Evolutionary conservation across 2,113 vertebrate species (phyloP).

Genomic region (Rhinichthys klamathensis): DNA sequence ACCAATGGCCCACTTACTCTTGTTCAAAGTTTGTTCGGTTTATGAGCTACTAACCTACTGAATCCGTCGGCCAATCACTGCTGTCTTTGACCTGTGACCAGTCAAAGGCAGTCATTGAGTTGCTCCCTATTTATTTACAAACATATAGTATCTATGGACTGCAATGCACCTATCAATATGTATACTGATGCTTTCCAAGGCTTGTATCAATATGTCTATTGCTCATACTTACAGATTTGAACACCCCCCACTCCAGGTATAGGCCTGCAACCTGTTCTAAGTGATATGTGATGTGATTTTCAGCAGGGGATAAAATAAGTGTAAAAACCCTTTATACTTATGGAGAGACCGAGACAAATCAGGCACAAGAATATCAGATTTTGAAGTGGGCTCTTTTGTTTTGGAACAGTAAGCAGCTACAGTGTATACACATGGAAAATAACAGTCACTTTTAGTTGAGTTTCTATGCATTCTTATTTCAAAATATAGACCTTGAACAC

Average conservation of each 20-base stretch:
- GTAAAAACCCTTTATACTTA: too few species aligned
- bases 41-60: slow-evolving; percentile 24
- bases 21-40: slow-evolving; percentile 34
- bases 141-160: too few species aligned
- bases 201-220: background rate
- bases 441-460: background rate
- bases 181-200: background rate
- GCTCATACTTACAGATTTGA: too few species aligned
- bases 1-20: background rate
- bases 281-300: too few species aligned
- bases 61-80: background rate
- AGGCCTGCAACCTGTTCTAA: too few species aligned
- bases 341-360: too few species aligned
- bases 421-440: background rate
- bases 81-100: slow-evolving; percentile 3
- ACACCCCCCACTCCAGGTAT: too few species aligned
- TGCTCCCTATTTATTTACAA: background rate
- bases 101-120: background rate
- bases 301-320: too few species aligned
- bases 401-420: too few species aligned
- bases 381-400: too few species aligned
- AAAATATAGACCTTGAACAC: too few species aligned
- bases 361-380: too few species aligned
- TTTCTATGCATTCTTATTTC: background rate
- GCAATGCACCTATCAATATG: background rate